A percentile compares a stretch with the other conserved stretches of the same genome.
These are phyloP conservation scores for Cecidostiba fungosa DNA, from an alignment of 2,888 invertebrate species.

Conservation along the genomic window DNA sequence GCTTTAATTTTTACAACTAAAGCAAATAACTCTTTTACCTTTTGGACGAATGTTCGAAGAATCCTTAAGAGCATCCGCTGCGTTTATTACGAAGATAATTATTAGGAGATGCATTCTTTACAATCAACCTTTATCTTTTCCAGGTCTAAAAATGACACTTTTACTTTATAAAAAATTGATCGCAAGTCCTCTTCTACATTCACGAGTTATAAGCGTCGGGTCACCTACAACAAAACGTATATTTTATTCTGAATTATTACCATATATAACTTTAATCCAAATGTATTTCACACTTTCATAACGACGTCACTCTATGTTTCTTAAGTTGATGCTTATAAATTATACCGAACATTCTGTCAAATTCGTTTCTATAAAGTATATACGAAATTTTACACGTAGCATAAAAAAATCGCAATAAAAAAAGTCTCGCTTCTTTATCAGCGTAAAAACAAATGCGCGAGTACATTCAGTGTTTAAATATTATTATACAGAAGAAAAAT, in stretches of 20 bases:
- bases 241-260: not conserved
- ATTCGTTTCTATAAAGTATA: too few relatives aligned
- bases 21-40: conserved; percentile 46
- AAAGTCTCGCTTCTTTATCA: too few relatives aligned
- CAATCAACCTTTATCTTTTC: conserved; percentile 2
- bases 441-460: not conserved
- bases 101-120: conserved; percentile 58
- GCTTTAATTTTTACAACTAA: too few relatives aligned
- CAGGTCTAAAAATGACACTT: not conserved
- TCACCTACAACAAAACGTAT: not conserved
- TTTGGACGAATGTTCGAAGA: conserved; percentile 42
- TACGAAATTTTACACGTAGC: too few relatives aligned
- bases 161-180: not conserved
- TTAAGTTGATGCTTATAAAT: too few relatives aligned
- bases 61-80: conserved; percentile 44
- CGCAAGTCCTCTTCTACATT: not conserved
- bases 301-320: too few relatives aligned
- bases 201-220: not conserved
- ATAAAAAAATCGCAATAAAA: too few relatives aligned
- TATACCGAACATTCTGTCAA: too few relatives aligned
- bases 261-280: too few relatives aligned
- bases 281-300: too few relatives aligned
- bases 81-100: conserved; percentile 23
- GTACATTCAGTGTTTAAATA: not conserved
- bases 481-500: too few relatives aligned